Conservation (phyloP, 2,888 invertebrate species). For the Gymnosoma rotundatum region DNA sequence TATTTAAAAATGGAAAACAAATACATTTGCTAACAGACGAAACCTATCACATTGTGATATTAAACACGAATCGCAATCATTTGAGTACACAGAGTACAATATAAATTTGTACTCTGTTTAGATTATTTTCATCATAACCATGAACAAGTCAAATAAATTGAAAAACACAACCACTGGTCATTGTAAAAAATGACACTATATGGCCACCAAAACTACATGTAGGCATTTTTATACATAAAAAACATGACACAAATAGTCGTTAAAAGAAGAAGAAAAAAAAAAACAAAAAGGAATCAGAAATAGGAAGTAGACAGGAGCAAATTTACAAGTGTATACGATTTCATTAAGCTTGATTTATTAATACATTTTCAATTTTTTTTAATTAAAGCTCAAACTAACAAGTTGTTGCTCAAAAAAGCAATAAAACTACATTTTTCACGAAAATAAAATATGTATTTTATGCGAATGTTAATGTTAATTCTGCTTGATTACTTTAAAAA, state of each 20-base stretch:
- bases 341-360: slow-evolving; percentile 51
- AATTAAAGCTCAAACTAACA: background rate
- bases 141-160: slow-evolving; percentile 55
- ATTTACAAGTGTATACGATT: slow-evolving; percentile 14
- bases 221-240: slow-evolving; percentile 52
- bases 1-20: too few relatives aligned
- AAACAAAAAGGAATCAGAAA: background rate
- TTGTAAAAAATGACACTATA: slow-evolving; percentile 65
- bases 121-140: slow-evolving; percentile 61
- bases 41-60: background rate
- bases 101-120: slow-evolving; percentile 54
- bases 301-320: slow-evolving; percentile 23
- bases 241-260: slow-evolving; percentile 48
- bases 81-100: slow-evolving; percentile 42
- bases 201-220: slow-evolving; percentile 62
- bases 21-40: too few relatives aligned
- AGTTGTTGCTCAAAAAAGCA: too few relatives aligned
- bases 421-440: too few relatives aligned
- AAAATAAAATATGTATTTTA: too few relatives aligned
- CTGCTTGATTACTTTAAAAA: too few relatives aligned
- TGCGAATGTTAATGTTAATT: too few relatives aligned
- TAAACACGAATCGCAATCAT: background rate
- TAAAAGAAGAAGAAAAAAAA: too few relatives aligned
- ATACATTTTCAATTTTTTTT: slow-evolving; percentile 27
- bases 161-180: slow-evolving; percentile 67